Conservation (phyloP, 1,140 invertebrate species). For the Bombyx mori region DNA sequence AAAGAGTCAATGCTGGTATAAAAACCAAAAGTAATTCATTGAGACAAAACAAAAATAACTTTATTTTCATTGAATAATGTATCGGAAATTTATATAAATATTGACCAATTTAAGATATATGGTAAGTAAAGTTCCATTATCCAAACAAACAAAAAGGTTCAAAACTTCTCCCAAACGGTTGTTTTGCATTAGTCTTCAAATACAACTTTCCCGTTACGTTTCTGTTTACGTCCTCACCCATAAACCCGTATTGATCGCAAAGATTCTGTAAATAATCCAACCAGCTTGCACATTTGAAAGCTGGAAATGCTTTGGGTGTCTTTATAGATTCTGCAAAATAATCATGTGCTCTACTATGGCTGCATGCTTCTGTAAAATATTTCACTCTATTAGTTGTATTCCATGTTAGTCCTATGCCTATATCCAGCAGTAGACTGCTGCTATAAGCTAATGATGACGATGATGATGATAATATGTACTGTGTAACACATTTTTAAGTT, state of each 20-base stretch:
- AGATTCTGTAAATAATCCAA: conserved; percentile 63
- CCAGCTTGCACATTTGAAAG: conserved; percentile 71
- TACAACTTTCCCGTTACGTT: conserved; percentile 18
- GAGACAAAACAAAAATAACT: no score
- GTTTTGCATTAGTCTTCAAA: conserved; percentile 18
- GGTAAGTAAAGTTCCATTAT: not conserved
- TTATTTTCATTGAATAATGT: no score
- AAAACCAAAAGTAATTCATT: no score
- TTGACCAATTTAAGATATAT: not conserved
- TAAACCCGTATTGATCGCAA: conserved; percentile 42
- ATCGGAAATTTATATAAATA: not conserved
- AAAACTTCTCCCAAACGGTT: conserved; percentile 16
- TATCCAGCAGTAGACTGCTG: not conserved
- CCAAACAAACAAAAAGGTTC: conserved; percentile 2
- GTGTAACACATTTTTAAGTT: no score
- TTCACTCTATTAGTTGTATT: not conserved
- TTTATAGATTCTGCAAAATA: conserved; percentile 78
- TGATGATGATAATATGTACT: no score
- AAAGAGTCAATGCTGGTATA: no score
- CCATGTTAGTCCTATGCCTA: not conserved
- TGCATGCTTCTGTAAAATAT: conserved; percentile 74
- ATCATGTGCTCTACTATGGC: conserved; percentile 76
- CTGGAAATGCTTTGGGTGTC: conserved; percentile 69
- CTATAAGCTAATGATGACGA: not conserved
- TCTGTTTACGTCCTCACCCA: conserved; percentile 20